Evolutionary conservation across 2,888 invertebrate genomes (phyloP), one percentile per base, ranked within the genome.

Genomic region (Taphrorychus bicolor): DNA sequence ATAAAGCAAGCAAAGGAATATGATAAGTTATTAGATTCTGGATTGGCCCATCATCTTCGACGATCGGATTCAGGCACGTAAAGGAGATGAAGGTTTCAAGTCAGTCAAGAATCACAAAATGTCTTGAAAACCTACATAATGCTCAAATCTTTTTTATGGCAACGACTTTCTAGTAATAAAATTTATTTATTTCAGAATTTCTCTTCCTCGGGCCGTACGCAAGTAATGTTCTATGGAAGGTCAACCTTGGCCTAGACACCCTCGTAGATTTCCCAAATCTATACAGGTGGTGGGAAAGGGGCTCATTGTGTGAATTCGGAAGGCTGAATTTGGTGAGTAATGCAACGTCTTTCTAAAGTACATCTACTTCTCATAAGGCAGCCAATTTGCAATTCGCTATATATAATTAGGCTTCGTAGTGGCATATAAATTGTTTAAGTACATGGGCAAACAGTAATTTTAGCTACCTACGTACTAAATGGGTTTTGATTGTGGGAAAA

Each of bases 221-320:
- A 24, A 53, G 32, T 19, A 14, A 53, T 53, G 53, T 53, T 53
- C 53, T 53, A 53, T 53, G 53, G 53, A 22, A 22, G 24, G 23
- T 24, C 53, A 53, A n/a, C 32, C n/a, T 2, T 18, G 21, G 21
- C 22, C 21, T 14, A 5, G 22, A 17, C 51, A 18, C 51, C 18
- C 17, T 51, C 17, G 21, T 51, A 51, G 51, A 21, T 51, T 18
- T 51, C 17, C 21, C 11, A 51, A 51, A 51, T 51, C 21, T 51
- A 18, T 51, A 9, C 17, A 17, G 51, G 18, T 19, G 51, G 45
- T 17, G 18, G 45, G 18, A 14, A 17, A 45, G 5, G 14, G 45
- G 45, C 14, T 45, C 7, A 5, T 45, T 7, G 14, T 17, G 5
- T 45, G 18, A 45, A 45, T 3, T 14, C 14, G 18, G 9, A n/a